Percentiles rank a stretch among this genome's conserved stretches.
These are phyloP conservation scores for Drosophila mettleri DNA, from an alignment of 2,888 invertebrate genomes.

Conservation along the genomic window DNA sequence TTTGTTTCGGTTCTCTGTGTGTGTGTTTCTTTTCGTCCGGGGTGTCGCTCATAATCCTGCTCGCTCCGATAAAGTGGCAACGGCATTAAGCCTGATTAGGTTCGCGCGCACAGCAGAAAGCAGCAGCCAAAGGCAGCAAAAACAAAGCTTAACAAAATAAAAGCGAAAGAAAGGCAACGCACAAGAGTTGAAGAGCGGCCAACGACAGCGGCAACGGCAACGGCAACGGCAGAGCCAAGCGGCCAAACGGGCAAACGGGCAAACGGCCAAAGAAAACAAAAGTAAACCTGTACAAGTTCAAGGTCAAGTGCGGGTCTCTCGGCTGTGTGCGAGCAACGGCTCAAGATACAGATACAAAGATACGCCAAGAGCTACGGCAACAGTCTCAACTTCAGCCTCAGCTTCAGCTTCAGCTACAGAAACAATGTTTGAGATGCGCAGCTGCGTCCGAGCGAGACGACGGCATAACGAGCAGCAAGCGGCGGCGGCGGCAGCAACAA, in stretches of 20 bases:
- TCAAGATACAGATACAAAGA: constrained; percentile 31
- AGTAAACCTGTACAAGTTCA: constrained; percentile 80
- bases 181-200: constrained; percentile 38
- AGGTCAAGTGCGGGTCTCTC: constrained; percentile 72
- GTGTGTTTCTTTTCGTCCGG: too few species aligned
- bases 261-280: constrained; percentile 76
- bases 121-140: constrained; percentile 8
- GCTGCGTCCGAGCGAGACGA: constrained; percentile 37
- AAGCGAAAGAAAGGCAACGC: constrained; percentile 26
- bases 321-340: constrained; percentile 7
- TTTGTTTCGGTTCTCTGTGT: too few species aligned
- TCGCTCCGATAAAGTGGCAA: constrained; percentile 32
- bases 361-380: constrained; percentile 34
- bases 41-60: constrained; percentile 39
- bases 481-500: not conserved
- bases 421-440: constrained; percentile 55
- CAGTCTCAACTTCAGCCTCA: not conserved
- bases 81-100: constrained; percentile 78
- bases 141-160: constrained; percentile 5
- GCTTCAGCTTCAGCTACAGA: constrained; percentile 23
- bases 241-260: constrained; percentile 63
- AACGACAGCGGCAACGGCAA: constrained; percentile 28
- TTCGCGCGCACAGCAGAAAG: constrained; percentile 24
- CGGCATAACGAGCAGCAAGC: constrained; percentile 16
- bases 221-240: constrained; percentile 26